Base-by-base conservation (phyloP, 2,113 vertebrate species). In the Proteles cristata region DNA sequence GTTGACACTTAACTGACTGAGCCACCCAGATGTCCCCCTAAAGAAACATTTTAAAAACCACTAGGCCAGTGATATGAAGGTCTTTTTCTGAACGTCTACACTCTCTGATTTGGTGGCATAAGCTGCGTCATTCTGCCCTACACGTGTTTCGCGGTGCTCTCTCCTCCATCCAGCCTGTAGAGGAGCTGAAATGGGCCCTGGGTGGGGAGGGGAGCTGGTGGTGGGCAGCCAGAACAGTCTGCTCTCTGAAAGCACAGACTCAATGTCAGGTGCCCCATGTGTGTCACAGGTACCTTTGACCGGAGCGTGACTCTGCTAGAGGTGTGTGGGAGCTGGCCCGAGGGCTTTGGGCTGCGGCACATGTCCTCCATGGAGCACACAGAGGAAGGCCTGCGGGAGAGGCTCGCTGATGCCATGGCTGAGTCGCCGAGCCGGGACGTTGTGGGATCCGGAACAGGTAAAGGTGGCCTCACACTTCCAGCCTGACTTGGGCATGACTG, bases 301-400 rank as follows among this genome's bases (percentile, higher is more conserved):
- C 99, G 99, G 84, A 99, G 99, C 1, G 99, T 99, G 98, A 99
- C 99, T 73, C 98, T 99, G 97, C 99, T 99, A 98, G 99, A 99
- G 98, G 99, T 99, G 74, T 99, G 99, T 0, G 99, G 99, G 90
- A 99, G 99, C 98, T 99, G 99, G 99, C 99, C 99, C 0, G 99
- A 99, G 98, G 99, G 99, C 98, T 99, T 99, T 0, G 99, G 99
- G 16, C 99, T 99, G 45, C 99, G 99, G 16, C 99, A 99, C 98
- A 98, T 99, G 98, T 99, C 99, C 45, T 99, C 99, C n/a, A 98
- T 99, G 58, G 99, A 99, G 89, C 99, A 99, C 98, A 99, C 99
- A 0, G 99, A 99, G 68, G 99, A 99, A 97, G 99, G 99, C 77
- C 99, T 99, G 35, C 98, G 99, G 35, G 99, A 99, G 97, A 99